These are phyloP conservation scores for Pegea sp. DNA, from an alignment of 23 tunicate genomes.

Conservation along the genomic window DNA sequence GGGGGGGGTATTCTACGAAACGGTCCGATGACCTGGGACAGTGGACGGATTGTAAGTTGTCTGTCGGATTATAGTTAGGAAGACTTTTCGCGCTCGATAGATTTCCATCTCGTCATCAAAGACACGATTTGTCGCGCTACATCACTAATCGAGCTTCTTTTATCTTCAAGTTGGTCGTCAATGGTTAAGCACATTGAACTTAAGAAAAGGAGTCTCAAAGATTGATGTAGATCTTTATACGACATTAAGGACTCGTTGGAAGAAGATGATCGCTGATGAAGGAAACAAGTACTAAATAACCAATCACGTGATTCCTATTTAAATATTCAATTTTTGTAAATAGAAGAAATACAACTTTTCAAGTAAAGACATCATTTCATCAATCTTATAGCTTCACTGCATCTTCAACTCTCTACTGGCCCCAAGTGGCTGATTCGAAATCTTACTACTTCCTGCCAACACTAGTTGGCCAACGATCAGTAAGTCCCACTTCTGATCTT, in stretches of 20 bases:
- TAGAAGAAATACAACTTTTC: no score
- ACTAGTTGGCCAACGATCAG: constrained; percentile 45
- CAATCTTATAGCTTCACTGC: no score
- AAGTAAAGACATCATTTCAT: no score
- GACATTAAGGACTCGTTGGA: constrained; percentile 16
- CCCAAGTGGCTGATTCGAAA: constrained; percentile 20
- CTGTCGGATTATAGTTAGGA: not conserved
- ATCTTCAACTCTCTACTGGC: constrained; percentile 61
- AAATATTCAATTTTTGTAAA: no score
- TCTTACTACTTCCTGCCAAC: constrained; percentile 26
- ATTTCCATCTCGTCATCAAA: no score
- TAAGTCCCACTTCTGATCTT: constrained; percentile 5
- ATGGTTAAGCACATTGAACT: constrained; percentile 59
- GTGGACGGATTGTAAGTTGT: not conserved
- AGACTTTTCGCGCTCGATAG: no score
- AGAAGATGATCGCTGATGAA: constrained; percentile 8
- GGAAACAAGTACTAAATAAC: constrained; percentile 17
- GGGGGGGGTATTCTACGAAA: no score
- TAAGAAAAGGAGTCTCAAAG: constrained; percentile 55
- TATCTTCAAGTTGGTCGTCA: constrained; percentile 67
- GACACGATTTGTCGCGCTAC: not conserved
- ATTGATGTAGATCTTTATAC: constrained; percentile 44
- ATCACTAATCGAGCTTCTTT: not conserved
- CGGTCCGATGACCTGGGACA: no score
- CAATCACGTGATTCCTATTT: no score